Conservation (phyloP, 2,797 vertebrate species). For the Microcaecilia unicolor region DNA sequence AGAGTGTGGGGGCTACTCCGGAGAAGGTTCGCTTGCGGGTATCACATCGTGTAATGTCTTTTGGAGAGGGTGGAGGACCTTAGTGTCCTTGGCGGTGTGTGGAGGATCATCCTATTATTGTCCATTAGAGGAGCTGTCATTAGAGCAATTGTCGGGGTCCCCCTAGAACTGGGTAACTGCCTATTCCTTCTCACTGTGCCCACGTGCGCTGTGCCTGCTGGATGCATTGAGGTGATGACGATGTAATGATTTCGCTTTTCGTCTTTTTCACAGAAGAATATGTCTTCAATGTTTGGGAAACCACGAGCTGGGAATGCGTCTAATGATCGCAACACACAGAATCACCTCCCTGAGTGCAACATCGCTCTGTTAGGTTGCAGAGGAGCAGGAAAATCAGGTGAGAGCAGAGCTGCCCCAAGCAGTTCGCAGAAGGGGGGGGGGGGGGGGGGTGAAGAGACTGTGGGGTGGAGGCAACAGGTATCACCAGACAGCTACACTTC, state of each 20-base stretch:
- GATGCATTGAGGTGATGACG: no score
- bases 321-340: constrained; percentile 42
- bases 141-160: no score
- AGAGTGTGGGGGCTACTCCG: no score
- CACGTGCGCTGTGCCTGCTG: no score
- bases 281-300: constrained; percentile 72
- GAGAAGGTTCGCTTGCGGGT: no score
- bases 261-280: constrained; percentile 16
- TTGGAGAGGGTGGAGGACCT: no score
- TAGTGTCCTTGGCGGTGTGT: constrained; percentile 70
- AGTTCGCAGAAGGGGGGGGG: no score
- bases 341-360: constrained; percentile 59
- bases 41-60: no score
- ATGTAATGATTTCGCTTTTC: no score
- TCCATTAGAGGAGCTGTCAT: no score
- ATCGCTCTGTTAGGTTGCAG: constrained; percentile 75
- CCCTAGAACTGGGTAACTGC: constrained; percentile 26
- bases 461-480: neutral
- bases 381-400: constrained; percentile 84
- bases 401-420: neutral
- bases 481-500: neutral
- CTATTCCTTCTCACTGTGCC: no score
- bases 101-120: constrained; percentile 66
- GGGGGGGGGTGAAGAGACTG: no score
- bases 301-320: constrained; percentile 36